Conservation (phyloP, 2,888 invertebrate species). For the Lepidocyrtinus sp. region DNA sequence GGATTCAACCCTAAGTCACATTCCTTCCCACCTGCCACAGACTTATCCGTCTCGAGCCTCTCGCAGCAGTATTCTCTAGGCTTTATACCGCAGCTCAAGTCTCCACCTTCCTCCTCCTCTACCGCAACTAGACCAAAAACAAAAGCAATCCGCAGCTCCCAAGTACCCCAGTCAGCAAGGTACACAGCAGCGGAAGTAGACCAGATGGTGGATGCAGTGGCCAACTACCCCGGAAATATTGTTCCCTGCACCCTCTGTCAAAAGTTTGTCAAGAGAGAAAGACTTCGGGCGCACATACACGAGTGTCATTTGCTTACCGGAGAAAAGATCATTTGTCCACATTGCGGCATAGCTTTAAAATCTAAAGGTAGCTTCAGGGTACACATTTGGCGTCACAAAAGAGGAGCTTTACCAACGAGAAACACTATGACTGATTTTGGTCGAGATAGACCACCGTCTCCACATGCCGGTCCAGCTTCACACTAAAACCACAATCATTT, state of each 20-base stretch:
- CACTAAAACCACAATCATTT: slow-evolving; percentile 5
- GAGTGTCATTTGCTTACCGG: slow-evolving; percentile 68
- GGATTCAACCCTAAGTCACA: slow-evolving; percentile 19
- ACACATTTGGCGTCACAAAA: slow-evolving; percentile 62
- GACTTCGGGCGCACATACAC: slow-evolving; percentile 69
- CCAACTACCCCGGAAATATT: slow-evolving; percentile 65
- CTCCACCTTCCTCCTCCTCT: slow-evolving; percentile 20
- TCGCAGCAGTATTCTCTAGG: slow-evolving; percentile 18
- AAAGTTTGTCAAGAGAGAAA: slow-evolving; percentile 68
- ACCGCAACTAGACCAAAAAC: slow-evolving; percentile 51
- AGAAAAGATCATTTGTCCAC: slow-evolving; percentile 67
- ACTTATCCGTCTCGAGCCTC: slow-evolving; percentile 1
- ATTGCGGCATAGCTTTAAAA: slow-evolving; percentile 68
- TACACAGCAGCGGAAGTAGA: slow-evolving; percentile 69
- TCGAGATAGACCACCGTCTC: slow-evolving; percentile 27
- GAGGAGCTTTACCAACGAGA: slow-evolving; percentile 54
- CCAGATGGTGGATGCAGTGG: slow-evolving; percentile 67
- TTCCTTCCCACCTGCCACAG: slow-evolving; percentile 29
- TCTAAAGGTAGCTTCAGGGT: slow-evolving; percentile 68
- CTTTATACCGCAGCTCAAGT: slow-evolving; percentile 35
- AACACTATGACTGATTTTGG: slow-evolving; percentile 49
- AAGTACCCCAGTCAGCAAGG: slow-evolving; percentile 66
- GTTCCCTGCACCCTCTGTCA: slow-evolving; percentile 69
- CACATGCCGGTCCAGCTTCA: slow-evolving; percentile 39
- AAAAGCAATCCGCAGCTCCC: slow-evolving; percentile 66